phyloP scores from a whole-genome alignment of 2,888 invertebrate genomes.

The Eristalinus aeneus region DNA sequence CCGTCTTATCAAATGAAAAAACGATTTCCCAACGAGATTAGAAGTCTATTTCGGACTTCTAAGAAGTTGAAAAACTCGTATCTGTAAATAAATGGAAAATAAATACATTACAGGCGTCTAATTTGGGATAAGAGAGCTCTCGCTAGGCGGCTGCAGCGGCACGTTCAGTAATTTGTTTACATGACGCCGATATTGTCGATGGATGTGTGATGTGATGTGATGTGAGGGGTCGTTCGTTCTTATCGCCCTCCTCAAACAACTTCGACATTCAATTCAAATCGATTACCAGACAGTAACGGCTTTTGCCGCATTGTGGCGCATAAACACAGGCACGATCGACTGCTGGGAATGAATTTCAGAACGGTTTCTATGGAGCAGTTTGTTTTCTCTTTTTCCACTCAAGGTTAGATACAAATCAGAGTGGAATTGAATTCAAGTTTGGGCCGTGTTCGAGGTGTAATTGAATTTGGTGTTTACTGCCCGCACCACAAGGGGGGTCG shows the following conservation, averaged over 20 bases:
- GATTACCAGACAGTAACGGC: not conserved
- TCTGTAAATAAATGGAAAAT: constrained; percentile 13
- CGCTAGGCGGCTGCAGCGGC: not conserved
- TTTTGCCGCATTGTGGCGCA: not conserved
- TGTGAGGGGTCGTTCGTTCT: not conserved
- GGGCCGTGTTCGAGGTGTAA: not conserved
- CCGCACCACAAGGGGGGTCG: not conserved
- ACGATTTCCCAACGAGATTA: constrained; percentile 25
- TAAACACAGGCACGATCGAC: not conserved
- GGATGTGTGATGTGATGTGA: not conserved
- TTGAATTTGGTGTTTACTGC: constrained; percentile 13
- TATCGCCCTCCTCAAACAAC: not conserved
- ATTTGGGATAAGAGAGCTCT: constrained; percentile 2
- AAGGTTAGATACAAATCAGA: constrained; percentile 33
- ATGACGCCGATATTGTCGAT: not conserved
- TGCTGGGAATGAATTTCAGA: not conserved
- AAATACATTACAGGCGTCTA: constrained; percentile 6
- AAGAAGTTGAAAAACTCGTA: not conserved
- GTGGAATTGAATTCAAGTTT: constrained; percentile 18
- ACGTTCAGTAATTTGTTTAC: constrained; percentile 37
- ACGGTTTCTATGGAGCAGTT: not conserved
- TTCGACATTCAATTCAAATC: not conserved
- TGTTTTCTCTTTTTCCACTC: not conserved
- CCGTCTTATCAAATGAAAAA: constrained; percentile 35
- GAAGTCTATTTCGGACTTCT: not conserved